Evolutionary conservation across 30 jellyfish, hydroid and myxozoan species (phyloP), one percentile per base, ranked within the genome.

Genomic region (Aurelia coerulea): DNA sequence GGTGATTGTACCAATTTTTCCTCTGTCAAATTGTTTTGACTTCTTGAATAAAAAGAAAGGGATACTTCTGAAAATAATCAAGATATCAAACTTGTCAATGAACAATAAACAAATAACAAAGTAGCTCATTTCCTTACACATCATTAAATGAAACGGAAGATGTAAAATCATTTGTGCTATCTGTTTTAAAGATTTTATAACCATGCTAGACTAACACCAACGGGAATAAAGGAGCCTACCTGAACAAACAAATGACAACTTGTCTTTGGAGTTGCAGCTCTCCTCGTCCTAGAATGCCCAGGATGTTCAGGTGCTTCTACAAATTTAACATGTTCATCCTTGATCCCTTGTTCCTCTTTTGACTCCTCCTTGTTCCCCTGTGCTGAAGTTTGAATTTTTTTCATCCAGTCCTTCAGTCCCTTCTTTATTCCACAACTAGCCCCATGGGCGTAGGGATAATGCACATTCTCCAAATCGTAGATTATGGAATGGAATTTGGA

Each of bases 361-460:
- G 14, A 56, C 53, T 68, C 59, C 74, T 13, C 74, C 51, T 84
- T 54, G 56, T 89, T 19, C 9, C 39, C 84, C 49, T 16, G 59
- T 12, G 79, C 88, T 33, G 91, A 79, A 16, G 58, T 75, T 33
- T 68, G 92, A 16, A 77, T 87, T 16, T 34, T 64, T 50, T 65
- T 37, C 98, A 93, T 93, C 97, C 97, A 91, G 8, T 91, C 87
- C 56, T 67, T 74, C 50, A 97, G 49, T 19, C 70, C 88, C 52
- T 92, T 96, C 82, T 73, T 73, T 34, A 89, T 73, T 11, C 99
- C 99, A 79, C 96, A 88, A 17, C 95, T 88, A 10, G 95, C 85
- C 15, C 88, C 90, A 71, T 81, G 85, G 31, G 93, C 91, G 64
- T 84, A 29, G 53, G 99, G 97, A n/a, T 68, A 73, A 18, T 73